These are phyloP conservation scores for Lochmaea capreae DNA, from an alignment of 2,888 invertebrate genomes.

Conservation along the genomic window DNA sequence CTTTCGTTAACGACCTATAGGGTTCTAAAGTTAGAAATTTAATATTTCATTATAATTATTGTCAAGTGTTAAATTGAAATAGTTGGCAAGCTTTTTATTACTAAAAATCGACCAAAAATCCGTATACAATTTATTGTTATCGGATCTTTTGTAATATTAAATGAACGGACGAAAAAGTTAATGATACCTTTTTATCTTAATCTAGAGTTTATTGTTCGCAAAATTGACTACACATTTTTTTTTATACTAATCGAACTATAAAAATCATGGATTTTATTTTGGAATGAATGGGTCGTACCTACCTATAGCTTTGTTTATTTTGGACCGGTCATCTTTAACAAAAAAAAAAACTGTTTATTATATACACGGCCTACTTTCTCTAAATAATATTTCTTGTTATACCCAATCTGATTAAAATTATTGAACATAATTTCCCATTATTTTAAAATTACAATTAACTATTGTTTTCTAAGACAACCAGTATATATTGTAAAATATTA, in stretches of 20 bases:
- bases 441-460: no score
- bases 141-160: background rate
- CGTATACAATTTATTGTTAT: no score
- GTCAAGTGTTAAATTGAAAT: no score
- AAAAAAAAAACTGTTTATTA: background rate
- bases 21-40: no score
- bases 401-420: constrained; percentile 7
- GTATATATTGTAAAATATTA: no score
- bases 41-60: no score
- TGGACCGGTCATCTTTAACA: background rate
- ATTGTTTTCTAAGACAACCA: no score
- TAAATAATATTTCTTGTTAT: constrained; percentile 6
- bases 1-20: no score
- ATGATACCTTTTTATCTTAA: constrained; percentile 2
- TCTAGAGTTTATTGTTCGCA: background rate
- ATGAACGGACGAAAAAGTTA: background rate
- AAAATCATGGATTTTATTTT: background rate
- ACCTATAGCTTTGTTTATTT: constrained; percentile 4
- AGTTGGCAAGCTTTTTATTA: no score
- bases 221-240: background rate
- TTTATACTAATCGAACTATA: constrained; percentile 5
- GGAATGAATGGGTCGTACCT: background rate
- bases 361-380: constrained; percentile 6
- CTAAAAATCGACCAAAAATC: no score
- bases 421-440: no score